Base-by-base conservation (phyloP, 2,797 vertebrate species). In the Melanogrammus aeglefinus region DNA sequence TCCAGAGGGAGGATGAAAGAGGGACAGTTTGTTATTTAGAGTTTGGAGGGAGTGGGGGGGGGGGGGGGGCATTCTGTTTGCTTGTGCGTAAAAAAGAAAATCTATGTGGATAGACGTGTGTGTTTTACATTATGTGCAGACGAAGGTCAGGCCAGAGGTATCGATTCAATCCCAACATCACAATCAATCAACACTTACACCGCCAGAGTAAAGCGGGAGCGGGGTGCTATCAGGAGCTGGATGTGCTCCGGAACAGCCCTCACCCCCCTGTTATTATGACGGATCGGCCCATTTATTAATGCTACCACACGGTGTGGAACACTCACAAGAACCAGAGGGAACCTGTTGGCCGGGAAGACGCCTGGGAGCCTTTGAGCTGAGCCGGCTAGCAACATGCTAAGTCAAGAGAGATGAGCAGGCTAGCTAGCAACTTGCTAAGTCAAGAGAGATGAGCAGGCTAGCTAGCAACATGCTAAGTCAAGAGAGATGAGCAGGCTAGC, bases 41-140 rank as follows among this genome's bases (percentile, higher is more conserved):
- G 44, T 16, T 14, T 0, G 41, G 41, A 10, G 41, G 41, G 44
- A 16, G 44, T 14, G 44, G 13, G 3, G 44, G 14, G 44, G 44
- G 44, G 13, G 44, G 44, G 44, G n/a, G 44, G 44, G 13, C 2
- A 2, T 51, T 51, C 16, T 51, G 44, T 51, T 51, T 51, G 44
- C 44, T 2, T 51, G 44, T 47, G 44, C 44, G 44, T 12, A 12
- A 12, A 47, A 57, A 18, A n/a, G 51, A 57, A 57, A 57, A n/a
- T 57, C 51, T 7, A 57, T 57, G 51, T 6, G 51, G 51, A 21
- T n/a, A n/a, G 51, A 57, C 44, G 44, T 47, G 44, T 57, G 51
- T 57, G 51, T 57, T 73, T 73, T 36, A 35, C 72, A 73, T 73
- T 73, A 73, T 36, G 72, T 38, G 18, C 72, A 36, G 72, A 73